Base-by-base conservation (phyloP, 2,888 invertebrate genomes). In the Drosophila kambysellisi region DNA sequence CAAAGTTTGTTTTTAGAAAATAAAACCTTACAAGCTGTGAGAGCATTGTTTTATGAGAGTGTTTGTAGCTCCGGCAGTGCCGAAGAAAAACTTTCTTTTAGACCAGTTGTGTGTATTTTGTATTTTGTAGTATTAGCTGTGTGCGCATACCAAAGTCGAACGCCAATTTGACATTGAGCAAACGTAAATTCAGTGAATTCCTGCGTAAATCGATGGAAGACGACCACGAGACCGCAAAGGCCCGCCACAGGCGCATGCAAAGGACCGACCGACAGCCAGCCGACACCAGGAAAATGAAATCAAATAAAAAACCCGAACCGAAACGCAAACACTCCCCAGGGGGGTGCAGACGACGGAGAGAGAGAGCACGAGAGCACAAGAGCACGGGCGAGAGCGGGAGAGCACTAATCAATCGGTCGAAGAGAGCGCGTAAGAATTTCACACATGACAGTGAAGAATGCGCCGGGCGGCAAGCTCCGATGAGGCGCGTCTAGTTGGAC, bases 141-240 rank as follows among this genome's bases (percentile, higher is more conserved):
- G 67, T 64, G 66, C 54, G 74, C 87, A 91, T 88, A 91, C 87
- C 87, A 89, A 76, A 80, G 80, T 80, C 82, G 82, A 76, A 80
- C 74, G 85, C 89, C 91, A 82, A 82, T 88, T 91, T 88, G 87
- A 88, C 87, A 88, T 88, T 88, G 87, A 88, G 87, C 81, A 83
- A 83, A 79, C 76, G 90, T 74, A 88, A 89, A 85, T 85, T 76
- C 73, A 74, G 71, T 25, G 66, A 89, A 90, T 86, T 90, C 83
- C 86, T 77, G 76, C 74, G 76, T 80, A 73, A 79, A 78, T 78
- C 79, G 79, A 78, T 74, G 74, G 74, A 68, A 62, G 69, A 72
- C 68, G 66, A 69, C 68, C 64, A 70, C 66, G 70, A 83, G 62
- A 66, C 60, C 53, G 65, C 46, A 57, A 65, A 53, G 52, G 30